Conservation (phyloP, 2,888 invertebrate genomes). For the Drosophila glabriapex region DNA sequence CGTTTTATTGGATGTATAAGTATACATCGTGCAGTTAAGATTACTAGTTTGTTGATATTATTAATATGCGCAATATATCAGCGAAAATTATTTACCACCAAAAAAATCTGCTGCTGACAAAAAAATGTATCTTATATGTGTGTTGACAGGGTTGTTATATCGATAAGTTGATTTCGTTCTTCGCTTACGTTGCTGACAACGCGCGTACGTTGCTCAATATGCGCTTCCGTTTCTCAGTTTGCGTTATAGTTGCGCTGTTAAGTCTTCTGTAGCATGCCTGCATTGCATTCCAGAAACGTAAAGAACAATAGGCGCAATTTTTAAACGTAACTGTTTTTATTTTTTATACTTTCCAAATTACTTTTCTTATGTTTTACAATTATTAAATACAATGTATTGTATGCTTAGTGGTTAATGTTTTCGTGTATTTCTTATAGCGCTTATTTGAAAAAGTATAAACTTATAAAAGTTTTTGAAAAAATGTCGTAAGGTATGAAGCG, state of each 20-base stretch:
- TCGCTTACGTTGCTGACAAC: neutral
- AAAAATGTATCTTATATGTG: constrained; percentile 66
- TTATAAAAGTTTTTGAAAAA: neutral
- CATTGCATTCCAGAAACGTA: neutral
- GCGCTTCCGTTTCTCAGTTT: constrained; percentile 10
- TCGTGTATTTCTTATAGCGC: neutral
- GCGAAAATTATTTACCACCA: constrained; percentile 63
- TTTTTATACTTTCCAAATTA: neutral
- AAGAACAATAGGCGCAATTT: neutral
- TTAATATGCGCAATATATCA: constrained; percentile 48
- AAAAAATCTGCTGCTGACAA: constrained; percentile 67
- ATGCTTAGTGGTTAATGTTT: neutral
- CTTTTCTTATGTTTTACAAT: neutral
- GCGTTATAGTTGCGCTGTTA: constrained; percentile 7
- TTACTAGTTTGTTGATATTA: constrained; percentile 38
- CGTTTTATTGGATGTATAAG: neutral
- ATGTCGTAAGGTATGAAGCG: neutral
- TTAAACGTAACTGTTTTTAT: neutral
- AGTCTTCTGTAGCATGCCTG: no score
- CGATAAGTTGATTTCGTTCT: constrained; percentile 28
- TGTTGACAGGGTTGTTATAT: constrained; percentile 40
- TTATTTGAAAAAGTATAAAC: neutral
- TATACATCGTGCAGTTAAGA: constrained; percentile 7
- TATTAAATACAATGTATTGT: neutral
- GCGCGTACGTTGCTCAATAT: constrained; percentile 25